These are phyloP conservation scores for Nothura maculosa DNA, from an alignment of 2,797 vertebrate genomes.

Conservation along the genomic window DNA sequence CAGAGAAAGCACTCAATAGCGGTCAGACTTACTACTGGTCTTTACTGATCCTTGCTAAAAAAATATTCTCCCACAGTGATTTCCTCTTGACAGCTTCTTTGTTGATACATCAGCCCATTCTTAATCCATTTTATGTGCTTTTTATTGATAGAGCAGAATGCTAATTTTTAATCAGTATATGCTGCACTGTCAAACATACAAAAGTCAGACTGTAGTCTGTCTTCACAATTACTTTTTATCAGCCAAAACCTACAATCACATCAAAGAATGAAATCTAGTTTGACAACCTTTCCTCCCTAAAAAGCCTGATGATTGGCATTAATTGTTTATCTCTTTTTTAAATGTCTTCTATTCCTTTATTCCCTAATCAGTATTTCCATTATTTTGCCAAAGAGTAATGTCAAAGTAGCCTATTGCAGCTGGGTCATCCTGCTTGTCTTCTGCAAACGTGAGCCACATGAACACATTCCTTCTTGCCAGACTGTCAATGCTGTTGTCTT, in stretches of 20 bases:
- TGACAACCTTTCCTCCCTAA: constrained; percentile 49
- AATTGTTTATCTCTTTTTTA: constrained; percentile 58
- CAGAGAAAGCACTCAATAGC: constrained; percentile 16
- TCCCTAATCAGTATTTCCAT: neutral
- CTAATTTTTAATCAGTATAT: constrained; percentile 61
- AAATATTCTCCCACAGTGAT: neutral
- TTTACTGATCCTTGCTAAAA: neutral
- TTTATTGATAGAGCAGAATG: constrained; percentile 46
- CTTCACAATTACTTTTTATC: constrained; percentile 61
- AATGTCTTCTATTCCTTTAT: neutral
- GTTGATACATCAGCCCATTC: constrained; percentile 37
- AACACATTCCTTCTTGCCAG: neutral
- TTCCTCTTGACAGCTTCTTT: constrained; percentile 53
- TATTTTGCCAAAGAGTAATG: constrained; percentile 18
- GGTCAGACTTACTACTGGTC: neutral
- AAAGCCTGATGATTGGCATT: constrained; percentile 44
- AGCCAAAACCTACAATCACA: constrained; percentile 48
- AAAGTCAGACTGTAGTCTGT: constrained; percentile 35
- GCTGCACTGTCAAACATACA: constrained; percentile 18
- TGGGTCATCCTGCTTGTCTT: constrained; percentile 12
- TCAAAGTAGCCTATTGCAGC: neutral
- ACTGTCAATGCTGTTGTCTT: neutral
- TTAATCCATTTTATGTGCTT: constrained; percentile 38
- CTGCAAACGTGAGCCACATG: neutral
- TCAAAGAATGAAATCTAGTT: constrained; percentile 25